Evolutionary conservation across 2,888 invertebrate species (phyloP), one percentile per base, ranked within the genome.

Genomic region (Torymus auratus): DNA sequence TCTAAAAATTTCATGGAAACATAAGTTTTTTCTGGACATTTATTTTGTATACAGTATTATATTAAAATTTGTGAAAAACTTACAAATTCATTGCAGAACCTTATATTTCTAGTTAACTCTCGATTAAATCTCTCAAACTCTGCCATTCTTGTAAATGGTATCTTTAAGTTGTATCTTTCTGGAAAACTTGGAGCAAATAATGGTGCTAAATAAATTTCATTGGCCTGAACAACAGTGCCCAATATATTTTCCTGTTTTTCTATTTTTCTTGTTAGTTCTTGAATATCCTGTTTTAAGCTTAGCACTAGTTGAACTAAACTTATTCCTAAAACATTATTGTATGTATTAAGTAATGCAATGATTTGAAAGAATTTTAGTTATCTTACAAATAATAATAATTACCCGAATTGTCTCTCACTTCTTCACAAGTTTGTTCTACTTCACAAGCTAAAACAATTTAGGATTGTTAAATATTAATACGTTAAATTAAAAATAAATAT

Each of bases 11-110:
- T 58, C 13, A 67, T 41, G 7, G 7, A 41, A 41, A 41, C 7
- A 7, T 41, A 41, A 41, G 1, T 41, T 41, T 41, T 41, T 7
- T 41, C 7, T 41, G 7, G 7, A 41, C 1, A 41, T 41, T 7
- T 41, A 41, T 41, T 41, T n/a, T n/a, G n/a, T n/a, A 0, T 41
- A 41, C 7, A 41, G 41, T 28, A 5, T 7, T 28, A 7, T 4
- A 28, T 0, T 41, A 41, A 41, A 41, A 41, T 41, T 41, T 41
- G 7, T 41, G 41, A 41, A 41, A 68, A 50, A 71, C 81, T 81
- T 78, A 81, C 81, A 78, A 81, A 81, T 50, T 81, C 81, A 23
- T 74, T 74, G n/a, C 81, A 78, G 56, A 73, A 75, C 2, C 12
- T 71, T 56, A 17, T 41, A 56, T 78, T 28, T 52, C 3, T 81